These are phyloP conservation scores for Limnephilus lunatus DNA, from an alignment of 2,888 invertebrate genomes.

Conservation along the genomic window DNA sequence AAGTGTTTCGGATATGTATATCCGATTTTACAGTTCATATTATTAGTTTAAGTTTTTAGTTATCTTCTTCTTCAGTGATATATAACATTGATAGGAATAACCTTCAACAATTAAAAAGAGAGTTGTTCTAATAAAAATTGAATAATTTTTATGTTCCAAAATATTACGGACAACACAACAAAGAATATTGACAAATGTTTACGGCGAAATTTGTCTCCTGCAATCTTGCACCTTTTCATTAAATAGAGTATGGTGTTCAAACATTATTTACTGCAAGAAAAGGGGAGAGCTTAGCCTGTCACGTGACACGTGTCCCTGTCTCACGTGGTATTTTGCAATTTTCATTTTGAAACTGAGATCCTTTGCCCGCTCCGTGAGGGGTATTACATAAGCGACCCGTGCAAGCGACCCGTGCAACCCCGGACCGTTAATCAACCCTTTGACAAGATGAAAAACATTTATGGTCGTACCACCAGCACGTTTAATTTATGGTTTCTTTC, in stretches of 20 bases:
- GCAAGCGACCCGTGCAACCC: neutral
- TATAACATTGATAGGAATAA: too few species aligned
- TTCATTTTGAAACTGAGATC: neutral
- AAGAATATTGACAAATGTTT: too few species aligned
- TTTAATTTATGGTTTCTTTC: neutral
- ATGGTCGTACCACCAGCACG: neutral
- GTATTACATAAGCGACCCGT: neutral
- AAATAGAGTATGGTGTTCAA: neutral
- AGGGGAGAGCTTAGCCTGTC: neutral
- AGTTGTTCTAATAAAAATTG: too few species aligned
- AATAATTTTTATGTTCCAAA: too few species aligned
- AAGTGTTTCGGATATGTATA: too few species aligned
- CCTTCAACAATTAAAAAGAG: too few species aligned
- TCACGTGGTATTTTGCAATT: neutral
- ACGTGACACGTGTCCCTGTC: neutral
- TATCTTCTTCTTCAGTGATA: too few species aligned
- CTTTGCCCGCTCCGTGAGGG: neutral
- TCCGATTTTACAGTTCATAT: too few species aligned
- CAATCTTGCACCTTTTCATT: neutral
- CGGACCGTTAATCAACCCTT: conserved; percentile 30
- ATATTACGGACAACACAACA: too few species aligned
- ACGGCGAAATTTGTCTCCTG: neutral
- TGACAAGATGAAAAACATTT: conserved; percentile 38
- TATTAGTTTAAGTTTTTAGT: too few species aligned
- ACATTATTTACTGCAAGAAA: neutral